Percentiles rank a stretch among this genome's conserved stretches.
These are phyloP conservation scores for Phodopus roborovskii DNA, from an alignment of 2,113 vertebrate species.

Conservation along the genomic window DNA sequence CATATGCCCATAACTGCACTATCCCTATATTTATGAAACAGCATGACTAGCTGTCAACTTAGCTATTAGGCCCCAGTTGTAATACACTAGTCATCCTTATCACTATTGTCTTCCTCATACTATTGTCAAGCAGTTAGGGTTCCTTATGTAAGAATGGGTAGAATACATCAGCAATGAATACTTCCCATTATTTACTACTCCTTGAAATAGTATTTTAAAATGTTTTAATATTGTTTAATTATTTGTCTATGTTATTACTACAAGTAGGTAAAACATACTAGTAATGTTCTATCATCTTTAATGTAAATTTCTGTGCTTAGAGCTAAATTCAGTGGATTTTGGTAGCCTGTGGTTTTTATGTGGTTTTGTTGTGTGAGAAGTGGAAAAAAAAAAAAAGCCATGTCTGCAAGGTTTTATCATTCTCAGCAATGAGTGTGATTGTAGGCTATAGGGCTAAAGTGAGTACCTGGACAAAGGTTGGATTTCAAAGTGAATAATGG, in stretches of 20 bases:
- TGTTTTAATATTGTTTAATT: background rate
- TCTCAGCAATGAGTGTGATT: constrained; percentile 45
- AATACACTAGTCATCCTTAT: background rate
- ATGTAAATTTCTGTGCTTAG: background rate
- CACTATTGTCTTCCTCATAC: constrained; percentile 21
- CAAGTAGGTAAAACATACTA: constrained; percentile 6
- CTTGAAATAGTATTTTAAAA: background rate
- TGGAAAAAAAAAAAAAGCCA: constrained; percentile 28
- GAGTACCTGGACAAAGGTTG: constrained; percentile 72
- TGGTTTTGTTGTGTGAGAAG: constrained; percentile 42
- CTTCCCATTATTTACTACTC: background rate
- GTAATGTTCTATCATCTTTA: background rate
- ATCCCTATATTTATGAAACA: background rate
- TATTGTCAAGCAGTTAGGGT: background rate
- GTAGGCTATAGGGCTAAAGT: constrained; percentile 57
- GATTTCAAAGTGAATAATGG: constrained; percentile 81
- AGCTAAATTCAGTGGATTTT: background rate
- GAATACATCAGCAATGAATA: background rate
- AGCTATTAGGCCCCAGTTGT: background rate
- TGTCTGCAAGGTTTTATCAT: background rate
- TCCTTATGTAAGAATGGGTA: background rate
- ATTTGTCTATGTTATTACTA: background rate
- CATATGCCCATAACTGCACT: fast-evolving
- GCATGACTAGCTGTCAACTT: background rate
- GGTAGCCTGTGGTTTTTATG: background rate